Percentiles rank a stretch among this genome's conserved stretches.
Evolutionary conservation across 2,888 invertebrate species (phyloP).

Genomic region (Eupeodes latifasciatus): DNA sequence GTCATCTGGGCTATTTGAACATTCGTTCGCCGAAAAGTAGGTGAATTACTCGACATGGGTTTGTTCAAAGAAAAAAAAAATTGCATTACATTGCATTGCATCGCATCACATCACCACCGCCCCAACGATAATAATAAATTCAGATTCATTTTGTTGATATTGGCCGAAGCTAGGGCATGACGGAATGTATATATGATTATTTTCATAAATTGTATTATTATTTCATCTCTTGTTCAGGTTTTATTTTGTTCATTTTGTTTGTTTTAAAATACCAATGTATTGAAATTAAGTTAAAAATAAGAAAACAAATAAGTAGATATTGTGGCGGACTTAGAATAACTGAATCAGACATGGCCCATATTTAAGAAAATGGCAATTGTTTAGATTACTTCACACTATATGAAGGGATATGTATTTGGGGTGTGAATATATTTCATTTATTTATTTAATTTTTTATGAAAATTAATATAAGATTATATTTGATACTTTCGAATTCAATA

Average conservation of each 20-base stretch:
- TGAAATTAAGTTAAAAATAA: constrained; percentile 46
- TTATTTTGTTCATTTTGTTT: constrained; percentile 31
- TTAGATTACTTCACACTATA: no score
- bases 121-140: constrained; percentile 58
- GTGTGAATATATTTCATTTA: neutral
- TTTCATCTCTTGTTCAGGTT: constrained; percentile 20
- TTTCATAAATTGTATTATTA: constrained; percentile 67
- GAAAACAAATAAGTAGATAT: constrained; percentile 44
- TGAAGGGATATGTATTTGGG: no score
- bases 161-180: constrained; percentile 47
- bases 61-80: constrained; percentile 42
- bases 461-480: neutral
- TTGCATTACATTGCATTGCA: neutral
- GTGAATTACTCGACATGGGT: constrained; percentile 67
- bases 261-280: constrained; percentile 55
- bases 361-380: neutral
- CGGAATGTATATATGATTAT: constrained; percentile 52
- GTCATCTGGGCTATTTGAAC: constrained; percentile 68
- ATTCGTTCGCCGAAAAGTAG: constrained; percentile 68
- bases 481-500: no score
- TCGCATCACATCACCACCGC: constrained; percentile 8
- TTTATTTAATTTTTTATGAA: neutral
- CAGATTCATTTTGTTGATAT: constrained; percentile 68
- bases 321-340: constrained; percentile 34
- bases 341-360: neutral